A percentile compares a stretch with the other conserved stretches of the same genome.
These are phyloP conservation scores for Sebastes taczanowskii DNA, from an alignment of 2,797 vertebrate species.

Conservation along the genomic window DNA sequence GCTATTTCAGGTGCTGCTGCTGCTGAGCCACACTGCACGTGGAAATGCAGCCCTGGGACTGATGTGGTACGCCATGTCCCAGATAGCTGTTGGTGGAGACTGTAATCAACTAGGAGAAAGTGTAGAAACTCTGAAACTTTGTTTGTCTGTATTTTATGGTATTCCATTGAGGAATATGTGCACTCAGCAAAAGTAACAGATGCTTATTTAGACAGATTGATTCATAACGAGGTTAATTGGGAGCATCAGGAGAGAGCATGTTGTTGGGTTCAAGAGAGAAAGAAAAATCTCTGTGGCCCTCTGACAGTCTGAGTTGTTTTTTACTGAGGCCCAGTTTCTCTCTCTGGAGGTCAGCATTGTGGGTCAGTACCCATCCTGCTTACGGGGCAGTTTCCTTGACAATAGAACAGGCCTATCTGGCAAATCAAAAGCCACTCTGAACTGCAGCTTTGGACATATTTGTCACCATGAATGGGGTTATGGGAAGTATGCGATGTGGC, in stretches of 20 bases:
- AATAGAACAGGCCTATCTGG: conserved; percentile 68
- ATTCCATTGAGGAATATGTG: not conserved
- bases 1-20: conserved; percentile 73
- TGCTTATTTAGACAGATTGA: conserved; percentile 21
- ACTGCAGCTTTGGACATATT: conserved; percentile 74
- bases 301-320: conserved; percentile 57
- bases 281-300: conserved; percentile 13
- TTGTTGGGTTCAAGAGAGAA: not conserved
- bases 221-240: conserved; percentile 26
- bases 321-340: conserved; percentile 53
- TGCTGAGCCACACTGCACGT: conserved; percentile 62
- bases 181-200: conserved; percentile 25
- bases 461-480: conserved; percentile 66
- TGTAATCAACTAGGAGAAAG: conserved; percentile 41
- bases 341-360: conserved; percentile 56
- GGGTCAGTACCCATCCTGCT: conserved; percentile 68
- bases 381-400: conserved; percentile 70
- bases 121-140: conserved; percentile 26
- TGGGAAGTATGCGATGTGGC: conserved; percentile 69
- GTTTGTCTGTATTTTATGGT: not conserved
- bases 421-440: conserved; percentile 64
- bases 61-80: conserved; percentile 67
- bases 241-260: not conserved
- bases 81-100: conserved; percentile 61
- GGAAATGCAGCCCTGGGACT: conserved; percentile 51